Evolutionary conservation across 2,113 vertebrate genomes (phyloP).

Genomic region (Hydropotes inermis): DNA sequence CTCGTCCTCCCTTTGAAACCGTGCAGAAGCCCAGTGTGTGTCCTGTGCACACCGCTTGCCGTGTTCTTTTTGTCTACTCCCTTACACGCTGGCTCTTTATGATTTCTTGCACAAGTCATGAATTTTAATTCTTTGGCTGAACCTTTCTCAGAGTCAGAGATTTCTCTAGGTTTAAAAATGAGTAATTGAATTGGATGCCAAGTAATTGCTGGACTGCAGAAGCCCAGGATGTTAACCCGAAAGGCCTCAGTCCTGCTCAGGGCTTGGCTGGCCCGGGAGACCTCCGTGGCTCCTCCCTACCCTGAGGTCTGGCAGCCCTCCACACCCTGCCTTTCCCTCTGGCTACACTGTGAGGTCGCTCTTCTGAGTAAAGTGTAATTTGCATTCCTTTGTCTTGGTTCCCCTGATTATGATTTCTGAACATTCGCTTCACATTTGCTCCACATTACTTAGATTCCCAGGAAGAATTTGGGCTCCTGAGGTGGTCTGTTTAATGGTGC

Average conservation of each 20-base stretch:
- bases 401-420: not conserved
- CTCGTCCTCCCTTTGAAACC: not conserved
- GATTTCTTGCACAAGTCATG: not conserved
- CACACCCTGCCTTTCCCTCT: not conserved
- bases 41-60: not conserved
- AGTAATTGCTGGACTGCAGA: not conserved
- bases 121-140: not conserved
- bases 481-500: not conserved
- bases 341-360: not conserved
- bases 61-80: not conserved
- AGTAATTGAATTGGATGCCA: not conserved
- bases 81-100: not conserved
- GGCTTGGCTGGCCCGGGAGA: not conserved
- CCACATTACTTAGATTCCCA: not conserved
- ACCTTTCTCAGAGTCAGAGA: not conserved
- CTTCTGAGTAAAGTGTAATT: not conserved
- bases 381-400: not conserved
- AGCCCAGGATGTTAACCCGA: too few relatives aligned
- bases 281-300: not conserved
- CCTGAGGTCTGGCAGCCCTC: not conserved
- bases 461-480: not conserved
- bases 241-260: not conserved
- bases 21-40: fast-evolving
- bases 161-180: not conserved
- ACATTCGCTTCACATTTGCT: not conserved